phyloP scores from a whole-genome alignment of 2,888 invertebrate species.

The Leptopterna dolabrata region DNA sequence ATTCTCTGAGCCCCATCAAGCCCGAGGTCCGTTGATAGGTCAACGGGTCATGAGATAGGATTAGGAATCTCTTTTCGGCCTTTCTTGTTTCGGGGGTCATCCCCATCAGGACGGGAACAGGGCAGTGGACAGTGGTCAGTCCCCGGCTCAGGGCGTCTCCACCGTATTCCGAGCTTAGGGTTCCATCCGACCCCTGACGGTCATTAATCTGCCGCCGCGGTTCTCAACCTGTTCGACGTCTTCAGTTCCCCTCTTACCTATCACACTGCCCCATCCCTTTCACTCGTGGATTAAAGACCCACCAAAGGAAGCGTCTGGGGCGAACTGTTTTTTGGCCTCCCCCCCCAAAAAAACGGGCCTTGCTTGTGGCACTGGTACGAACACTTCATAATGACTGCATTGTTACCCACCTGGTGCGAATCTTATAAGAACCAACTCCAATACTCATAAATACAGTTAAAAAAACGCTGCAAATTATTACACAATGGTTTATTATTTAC shows the following conservation, averaged over 20 bases:
- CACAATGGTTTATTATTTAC: no score
- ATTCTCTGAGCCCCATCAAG: not conserved
- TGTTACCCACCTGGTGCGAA: not conserved
- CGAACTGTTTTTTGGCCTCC: not conserved
- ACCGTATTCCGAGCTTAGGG: not conserved
- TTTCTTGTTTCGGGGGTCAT: not conserved
- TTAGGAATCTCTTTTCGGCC: not conserved
- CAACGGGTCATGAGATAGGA: slow-evolving; percentile 40
- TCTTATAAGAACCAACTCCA: no score
- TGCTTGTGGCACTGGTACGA: not conserved
- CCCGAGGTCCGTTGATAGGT: slow-evolving; percentile 22
- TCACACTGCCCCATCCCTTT: not conserved
- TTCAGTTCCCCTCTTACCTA: not conserved
- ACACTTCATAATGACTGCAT: not conserved
- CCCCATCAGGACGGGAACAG: not conserved
- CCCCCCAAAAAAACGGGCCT: not conserved
- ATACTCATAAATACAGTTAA: not conserved
- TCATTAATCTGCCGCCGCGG: slow-evolving; percentile 23
- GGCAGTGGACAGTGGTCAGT: not conserved
- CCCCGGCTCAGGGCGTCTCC: not conserved
- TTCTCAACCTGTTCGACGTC: slow-evolving; percentile 27
- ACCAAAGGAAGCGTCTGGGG: not conserved
- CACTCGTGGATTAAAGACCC: not conserved
- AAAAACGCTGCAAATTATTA: no score
- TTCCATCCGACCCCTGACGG: not conserved